phyloP scores from a whole-genome alignment of 2,113 vertebrate genomes.

The Xenopus tropicalis region DNA sequence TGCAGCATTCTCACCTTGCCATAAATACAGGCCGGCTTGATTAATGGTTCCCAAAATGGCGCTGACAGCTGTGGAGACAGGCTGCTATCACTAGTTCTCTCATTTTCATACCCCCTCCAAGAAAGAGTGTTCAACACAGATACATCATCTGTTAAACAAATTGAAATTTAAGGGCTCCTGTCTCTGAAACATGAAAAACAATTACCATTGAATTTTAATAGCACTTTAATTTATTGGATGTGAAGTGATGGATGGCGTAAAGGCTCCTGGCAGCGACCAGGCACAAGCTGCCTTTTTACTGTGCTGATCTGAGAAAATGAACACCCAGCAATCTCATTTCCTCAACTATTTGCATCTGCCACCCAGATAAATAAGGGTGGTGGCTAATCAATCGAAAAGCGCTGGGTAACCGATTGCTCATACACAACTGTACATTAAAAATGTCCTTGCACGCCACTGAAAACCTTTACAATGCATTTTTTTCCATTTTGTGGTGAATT shows the following conservation, averaged over 20 bases:
- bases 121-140: conserved; percentile 32
- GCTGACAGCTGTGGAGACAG: conserved; percentile 7
- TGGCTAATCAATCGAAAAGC: not conserved
- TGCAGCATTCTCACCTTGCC: not conserved
- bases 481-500: too few relatives aligned
- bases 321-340: conserved; percentile 42
- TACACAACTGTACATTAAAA: too few relatives aligned
- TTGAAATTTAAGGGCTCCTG: conserved; percentile 54
- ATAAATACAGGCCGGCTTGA: conserved; percentile 24
- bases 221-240: conserved; percentile 52
- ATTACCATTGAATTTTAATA: conserved; percentile 52
- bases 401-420: too few relatives aligned
- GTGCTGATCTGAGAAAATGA: conserved; percentile 41
- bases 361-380: conserved; percentile 28
- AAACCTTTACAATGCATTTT: too few relatives aligned
- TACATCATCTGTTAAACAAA: conserved; percentile 55
- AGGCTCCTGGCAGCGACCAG: conserved; percentile 30
- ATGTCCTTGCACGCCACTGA: too few relatives aligned
- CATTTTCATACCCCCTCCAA: conserved; percentile 16
- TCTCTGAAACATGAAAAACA: conserved; percentile 55
- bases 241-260: conserved; percentile 51
- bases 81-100: conserved; percentile 20
- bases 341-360: conserved; percentile 44
- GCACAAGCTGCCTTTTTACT: conserved; percentile 22
- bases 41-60: conserved; percentile 26